These are phyloP conservation scores for Labroides dimidiatus DNA, from an alignment of 2,797 vertebrate genomes.

Conservation along the genomic window DNA sequence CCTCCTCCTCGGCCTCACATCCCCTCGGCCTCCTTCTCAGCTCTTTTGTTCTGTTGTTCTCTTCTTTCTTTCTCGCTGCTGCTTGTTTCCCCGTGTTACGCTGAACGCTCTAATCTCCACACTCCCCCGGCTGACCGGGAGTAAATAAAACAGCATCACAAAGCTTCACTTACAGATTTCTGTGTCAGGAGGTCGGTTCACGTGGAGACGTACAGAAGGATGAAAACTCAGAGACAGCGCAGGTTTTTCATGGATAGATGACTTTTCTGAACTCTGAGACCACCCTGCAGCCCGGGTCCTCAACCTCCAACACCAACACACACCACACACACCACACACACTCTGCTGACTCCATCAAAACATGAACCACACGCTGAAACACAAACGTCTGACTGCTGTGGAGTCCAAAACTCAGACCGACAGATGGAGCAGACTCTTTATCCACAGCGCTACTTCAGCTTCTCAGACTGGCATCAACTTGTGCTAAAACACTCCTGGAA, in stretches of 20 bases:
- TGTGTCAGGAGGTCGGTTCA: neutral
- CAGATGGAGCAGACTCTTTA: no score
- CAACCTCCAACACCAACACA: slow-evolving; percentile 19
- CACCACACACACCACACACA: slow-evolving; percentile 13
- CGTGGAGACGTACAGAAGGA: neutral
- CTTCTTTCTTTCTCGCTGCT: slow-evolving; percentile 8
- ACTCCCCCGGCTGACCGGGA: slow-evolving; percentile 14
- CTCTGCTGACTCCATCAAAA: slow-evolving; percentile 37
- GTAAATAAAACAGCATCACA: slow-evolving; percentile 29
- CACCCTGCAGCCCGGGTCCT: slow-evolving; percentile 38
- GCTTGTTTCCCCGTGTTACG: slow-evolving; percentile 1
- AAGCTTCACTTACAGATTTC: slow-evolving; percentile 12
- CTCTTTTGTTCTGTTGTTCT: slow-evolving; percentile 32
- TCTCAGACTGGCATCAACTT: slow-evolving; percentile 21
- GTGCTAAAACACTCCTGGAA: slow-evolving; percentile 26
- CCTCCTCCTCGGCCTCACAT: slow-evolving; percentile 10
- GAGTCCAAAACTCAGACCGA: no score
- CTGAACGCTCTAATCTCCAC: slow-evolving; percentile 35
- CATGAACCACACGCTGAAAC: neutral
- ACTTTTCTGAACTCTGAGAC: slow-evolving; percentile 20
- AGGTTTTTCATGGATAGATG: slow-evolving; percentile 8
- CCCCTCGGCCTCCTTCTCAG: slow-evolving; percentile 1
- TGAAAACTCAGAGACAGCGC: neutral
- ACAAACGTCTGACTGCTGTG: slow-evolving; percentile 12
- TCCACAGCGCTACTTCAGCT: no score